These are phyloP conservation scores for Halcyon senegalensis DNA, from an alignment of 2,113 vertebrate genomes.

Conservation along the genomic window DNA sequence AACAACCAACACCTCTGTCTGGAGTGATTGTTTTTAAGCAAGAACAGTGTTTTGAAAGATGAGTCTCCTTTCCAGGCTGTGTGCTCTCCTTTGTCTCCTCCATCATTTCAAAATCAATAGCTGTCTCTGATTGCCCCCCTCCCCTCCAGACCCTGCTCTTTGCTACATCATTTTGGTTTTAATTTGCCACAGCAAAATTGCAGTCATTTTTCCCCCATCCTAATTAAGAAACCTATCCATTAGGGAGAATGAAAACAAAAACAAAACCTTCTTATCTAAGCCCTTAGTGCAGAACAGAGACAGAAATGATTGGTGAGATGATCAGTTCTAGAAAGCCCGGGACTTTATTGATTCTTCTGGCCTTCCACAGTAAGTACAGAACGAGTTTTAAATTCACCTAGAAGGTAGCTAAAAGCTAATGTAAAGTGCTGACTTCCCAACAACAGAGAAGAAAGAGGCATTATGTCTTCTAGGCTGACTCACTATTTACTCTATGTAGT, in stretches of 20 bases:
- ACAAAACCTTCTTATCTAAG: slow-evolving; percentile 42
- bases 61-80: slow-evolving; percentile 9
- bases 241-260: slow-evolving; percentile 53
- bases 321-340: slow-evolving; percentile 46
- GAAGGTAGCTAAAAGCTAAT: not conserved
- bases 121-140: not conserved
- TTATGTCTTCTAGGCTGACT: not conserved
- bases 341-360: slow-evolving; percentile 38
- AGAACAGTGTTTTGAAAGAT: slow-evolving; percentile 52
- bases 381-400: slow-evolving; percentile 26
- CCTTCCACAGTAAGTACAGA: slow-evolving; percentile 40
- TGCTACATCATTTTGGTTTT: slow-evolving; percentile 64
- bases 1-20: not conserved
- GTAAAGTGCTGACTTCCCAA: not conserved
- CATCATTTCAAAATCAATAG: slow-evolving; percentile 63
- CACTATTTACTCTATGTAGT: not conserved
- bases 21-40: slow-evolving; percentile 35
- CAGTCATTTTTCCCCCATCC: slow-evolving; percentile 20
- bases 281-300: not conserved
- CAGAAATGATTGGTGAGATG: slow-evolving; percentile 57
- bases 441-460: not conserved
- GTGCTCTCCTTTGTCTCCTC: slow-evolving; percentile 7
- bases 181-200: slow-evolving; percentile 65
- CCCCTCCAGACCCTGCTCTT: slow-evolving; percentile 31
- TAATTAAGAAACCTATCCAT: slow-evolving; percentile 63